phyloP scores from a whole-genome alignment of 1,140 invertebrate species.

The Belonocnema kinseyi region DNA sequence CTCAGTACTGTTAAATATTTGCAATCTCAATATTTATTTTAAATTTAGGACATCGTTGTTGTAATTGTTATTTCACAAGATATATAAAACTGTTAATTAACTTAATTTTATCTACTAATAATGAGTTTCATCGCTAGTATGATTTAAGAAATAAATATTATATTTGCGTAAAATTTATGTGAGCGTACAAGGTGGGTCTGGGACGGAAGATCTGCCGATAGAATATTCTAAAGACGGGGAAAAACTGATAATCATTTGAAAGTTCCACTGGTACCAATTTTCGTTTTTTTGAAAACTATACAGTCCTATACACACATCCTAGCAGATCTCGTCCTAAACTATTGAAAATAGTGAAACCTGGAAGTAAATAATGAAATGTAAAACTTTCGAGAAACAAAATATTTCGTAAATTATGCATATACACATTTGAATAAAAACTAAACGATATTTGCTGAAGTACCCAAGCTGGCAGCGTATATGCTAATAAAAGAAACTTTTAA shows the following conservation, averaged over 20 bases:
- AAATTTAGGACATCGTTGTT: not conserved
- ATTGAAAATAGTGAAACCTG: not conserved
- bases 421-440: not conserved
- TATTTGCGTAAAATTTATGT: not conserved
- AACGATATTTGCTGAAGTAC: not conserved
- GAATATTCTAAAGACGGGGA: constrained; percentile 5
- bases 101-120: not conserved
- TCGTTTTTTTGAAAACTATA: constrained; percentile 32
- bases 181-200: not conserved
- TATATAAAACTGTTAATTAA: constrained; percentile 23
- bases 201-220: not conserved
- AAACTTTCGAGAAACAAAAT: not conserved
- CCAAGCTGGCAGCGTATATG: constrained; percentile 13
- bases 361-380: not conserved
- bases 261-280: constrained; percentile 36
- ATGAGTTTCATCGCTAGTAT: constrained; percentile 1
- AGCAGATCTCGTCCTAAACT: not conserved
- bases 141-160: not conserved
- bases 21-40: not conserved
- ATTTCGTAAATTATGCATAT: no score
- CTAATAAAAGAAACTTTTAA: constrained; percentile 9
- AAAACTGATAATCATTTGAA: constrained; percentile 49
- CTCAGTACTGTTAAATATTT: not conserved
- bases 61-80: constrained; percentile 11
- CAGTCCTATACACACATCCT: no score